Evolutionary conservation across 2,888 invertebrate genomes (phyloP).

Genomic region (Chesias legatella): DNA sequence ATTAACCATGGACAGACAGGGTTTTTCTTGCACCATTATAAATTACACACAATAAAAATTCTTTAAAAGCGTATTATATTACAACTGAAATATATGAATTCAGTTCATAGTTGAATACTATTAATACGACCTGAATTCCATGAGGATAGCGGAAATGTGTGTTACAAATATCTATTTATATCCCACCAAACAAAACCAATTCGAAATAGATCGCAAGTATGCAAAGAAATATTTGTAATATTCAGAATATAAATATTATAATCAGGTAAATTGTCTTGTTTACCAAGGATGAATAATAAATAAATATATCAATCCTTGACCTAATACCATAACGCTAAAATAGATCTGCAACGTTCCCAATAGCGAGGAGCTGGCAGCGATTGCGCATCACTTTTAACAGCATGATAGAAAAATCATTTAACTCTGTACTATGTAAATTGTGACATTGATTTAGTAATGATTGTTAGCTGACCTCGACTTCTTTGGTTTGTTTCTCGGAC

Average conservation of each 20-base stretch:
- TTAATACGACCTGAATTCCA: too few species aligned
- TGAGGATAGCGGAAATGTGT: background rate
- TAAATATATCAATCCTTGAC: conserved; percentile 61
- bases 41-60: too few species aligned
- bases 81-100: too few species aligned
- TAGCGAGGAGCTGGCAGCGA: conserved; percentile 57
- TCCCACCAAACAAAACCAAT: background rate
- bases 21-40: too few species aligned
- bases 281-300: conserved; percentile 34
- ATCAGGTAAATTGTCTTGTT: background rate
- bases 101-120: too few species aligned
- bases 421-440: conserved; percentile 17
- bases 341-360: conserved; percentile 71
- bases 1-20: too few species aligned
- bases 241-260: too few species aligned
- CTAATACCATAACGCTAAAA: conserved; percentile 69
- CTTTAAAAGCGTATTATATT: too few species aligned
- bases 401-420: conserved; percentile 24
- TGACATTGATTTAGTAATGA: conserved; percentile 11
- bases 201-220: too few species aligned
- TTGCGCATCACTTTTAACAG: conserved; percentile 41
- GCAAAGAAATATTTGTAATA: too few species aligned
- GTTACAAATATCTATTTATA: too few species aligned
- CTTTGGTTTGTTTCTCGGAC: conserved; percentile 62
- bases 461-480: conserved; percentile 72